These are phyloP conservation scores for Papilio xuthus DNA, from an alignment of 1,140 invertebrate genomes.

Conservation along the genomic window DNA sequence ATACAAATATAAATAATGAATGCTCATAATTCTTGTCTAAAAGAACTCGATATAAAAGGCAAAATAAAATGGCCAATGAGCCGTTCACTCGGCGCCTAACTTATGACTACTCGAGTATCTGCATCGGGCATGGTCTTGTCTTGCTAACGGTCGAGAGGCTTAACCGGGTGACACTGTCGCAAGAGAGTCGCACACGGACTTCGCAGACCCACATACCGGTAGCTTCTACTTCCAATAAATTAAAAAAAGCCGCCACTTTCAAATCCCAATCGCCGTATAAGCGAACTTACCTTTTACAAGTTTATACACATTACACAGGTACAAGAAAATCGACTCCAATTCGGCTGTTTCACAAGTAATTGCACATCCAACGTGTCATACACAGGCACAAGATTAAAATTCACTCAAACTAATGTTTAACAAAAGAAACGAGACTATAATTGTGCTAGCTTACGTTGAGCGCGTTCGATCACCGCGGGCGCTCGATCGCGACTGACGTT, in stretches of 20 bases:
- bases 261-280: constrained; percentile 32
- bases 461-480: constrained; percentile 53
- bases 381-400: constrained; percentile 74
- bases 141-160: constrained; percentile 29
- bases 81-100: constrained; percentile 11
- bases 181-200: constrained; percentile 35
- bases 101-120: constrained; percentile 1
- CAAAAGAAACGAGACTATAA: constrained; percentile 58
- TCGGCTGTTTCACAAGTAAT: constrained; percentile 26
- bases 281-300: constrained; percentile 62
- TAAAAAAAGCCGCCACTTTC: constrained; percentile 28
- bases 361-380: constrained; percentile 58
- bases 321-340: constrained; percentile 40
- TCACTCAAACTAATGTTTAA: constrained; percentile 51
- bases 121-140: not conserved
- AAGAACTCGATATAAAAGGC: constrained; percentile 9
- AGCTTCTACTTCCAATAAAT: constrained; percentile 29
- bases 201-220: constrained; percentile 35
- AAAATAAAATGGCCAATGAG: not conserved
- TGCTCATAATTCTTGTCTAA: not conserved
- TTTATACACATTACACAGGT: constrained; percentile 60
- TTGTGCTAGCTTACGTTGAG: not conserved
- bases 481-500: constrained; percentile 66
- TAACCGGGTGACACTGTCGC: constrained; percentile 38
- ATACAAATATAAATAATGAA: not conserved